Evolutionary conservation across 2,888 invertebrate genomes (phyloP).

Genomic region (Rhagophthalmus giganteus): DNA sequence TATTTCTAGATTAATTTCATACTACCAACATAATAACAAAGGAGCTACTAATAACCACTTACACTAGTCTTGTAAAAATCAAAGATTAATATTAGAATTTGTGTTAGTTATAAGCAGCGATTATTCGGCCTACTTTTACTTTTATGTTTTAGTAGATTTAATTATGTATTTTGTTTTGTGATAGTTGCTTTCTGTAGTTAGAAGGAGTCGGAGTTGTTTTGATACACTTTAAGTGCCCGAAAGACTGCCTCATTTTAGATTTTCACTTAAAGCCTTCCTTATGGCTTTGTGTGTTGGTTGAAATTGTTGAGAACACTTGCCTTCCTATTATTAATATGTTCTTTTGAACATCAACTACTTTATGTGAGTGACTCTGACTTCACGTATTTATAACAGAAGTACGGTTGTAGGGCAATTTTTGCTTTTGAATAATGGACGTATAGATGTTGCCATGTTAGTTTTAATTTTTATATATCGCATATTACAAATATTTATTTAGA

Average conservation of each 20-base stretch:
- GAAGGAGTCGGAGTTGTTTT: constrained; percentile 2
- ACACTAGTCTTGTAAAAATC: constrained; percentile 35
- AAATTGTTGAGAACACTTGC: too few species aligned
- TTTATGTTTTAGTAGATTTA: constrained; percentile 22
- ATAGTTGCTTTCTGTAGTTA: constrained; percentile 28
- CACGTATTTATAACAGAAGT: constrained; percentile 10
- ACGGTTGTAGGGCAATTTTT: constrained; percentile 26
- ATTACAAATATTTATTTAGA: constrained; percentile 13
- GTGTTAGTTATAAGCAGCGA: constrained; percentile 30
- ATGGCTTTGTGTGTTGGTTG: too few species aligned
- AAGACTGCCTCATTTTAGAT: too few species aligned
- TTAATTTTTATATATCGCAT: constrained; percentile 13
- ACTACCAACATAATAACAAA: constrained; percentile 21
- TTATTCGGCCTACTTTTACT: constrained; percentile 27
- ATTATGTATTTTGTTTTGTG: constrained; percentile 27
- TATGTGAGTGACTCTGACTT: constrained; percentile 16
- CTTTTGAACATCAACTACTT: too few species aligned
- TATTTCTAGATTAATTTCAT: constrained; percentile 29
- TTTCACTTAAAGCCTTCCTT: too few species aligned
- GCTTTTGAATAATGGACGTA: constrained; percentile 7
- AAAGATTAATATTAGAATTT: constrained; percentile 34
- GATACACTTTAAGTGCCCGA: too few species aligned
- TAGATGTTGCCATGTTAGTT: constrained; percentile 21
- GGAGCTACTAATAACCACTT: constrained; percentile 30
- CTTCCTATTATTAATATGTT: too few species aligned